A percentile compares a stretch with the other conserved stretches of the same genome.
Evolutionary conservation across 2,113 vertebrate species (phyloP).

Genomic region (Butorides virescens): DNA sequence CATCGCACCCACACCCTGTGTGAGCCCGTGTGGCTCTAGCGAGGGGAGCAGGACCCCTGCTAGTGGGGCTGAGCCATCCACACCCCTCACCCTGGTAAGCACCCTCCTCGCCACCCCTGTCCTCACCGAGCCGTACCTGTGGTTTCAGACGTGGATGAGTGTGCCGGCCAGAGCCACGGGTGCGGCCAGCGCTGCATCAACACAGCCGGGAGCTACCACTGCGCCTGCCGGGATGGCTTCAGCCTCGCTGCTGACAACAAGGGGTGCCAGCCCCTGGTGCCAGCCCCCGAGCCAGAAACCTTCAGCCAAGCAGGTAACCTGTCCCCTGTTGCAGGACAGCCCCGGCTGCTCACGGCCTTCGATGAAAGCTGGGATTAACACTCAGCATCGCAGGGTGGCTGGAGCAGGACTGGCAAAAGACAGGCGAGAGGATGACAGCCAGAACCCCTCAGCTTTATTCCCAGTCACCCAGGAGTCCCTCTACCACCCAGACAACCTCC

Average conservation of each 20-base stretch:
- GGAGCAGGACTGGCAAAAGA: background rate
- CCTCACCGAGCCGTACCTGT: background rate
- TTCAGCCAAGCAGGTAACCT: constrained; percentile 54
- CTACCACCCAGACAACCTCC: background rate
- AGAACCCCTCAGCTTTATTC: background rate
- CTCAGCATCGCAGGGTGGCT: background rate
- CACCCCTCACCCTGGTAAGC: background rate
- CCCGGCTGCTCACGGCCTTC: background rate
- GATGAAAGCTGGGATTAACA: background rate
- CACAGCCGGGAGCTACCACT: constrained; percentile 81
- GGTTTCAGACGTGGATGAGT: constrained; percentile 87
- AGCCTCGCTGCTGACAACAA: constrained; percentile 60
- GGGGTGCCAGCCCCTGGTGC: constrained; percentile 59
- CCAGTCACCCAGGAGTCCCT: background rate
- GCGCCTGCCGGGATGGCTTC: constrained; percentile 78
- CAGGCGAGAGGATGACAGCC: background rate
- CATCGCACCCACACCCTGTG: background rate
- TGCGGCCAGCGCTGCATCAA: constrained; percentile 85
- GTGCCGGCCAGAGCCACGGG: constrained; percentile 44
- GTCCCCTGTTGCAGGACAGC: rapidly evolving
- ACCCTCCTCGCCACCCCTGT: background rate
- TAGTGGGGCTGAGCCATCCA: rapidly evolving
- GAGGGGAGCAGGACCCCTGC: background rate
- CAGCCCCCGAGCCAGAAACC: background rate
- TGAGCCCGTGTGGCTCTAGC: rapidly evolving